phyloP scores from a whole-genome alignment of 2,888 invertebrate species.

The Caenorhabditis japonica region DNA sequence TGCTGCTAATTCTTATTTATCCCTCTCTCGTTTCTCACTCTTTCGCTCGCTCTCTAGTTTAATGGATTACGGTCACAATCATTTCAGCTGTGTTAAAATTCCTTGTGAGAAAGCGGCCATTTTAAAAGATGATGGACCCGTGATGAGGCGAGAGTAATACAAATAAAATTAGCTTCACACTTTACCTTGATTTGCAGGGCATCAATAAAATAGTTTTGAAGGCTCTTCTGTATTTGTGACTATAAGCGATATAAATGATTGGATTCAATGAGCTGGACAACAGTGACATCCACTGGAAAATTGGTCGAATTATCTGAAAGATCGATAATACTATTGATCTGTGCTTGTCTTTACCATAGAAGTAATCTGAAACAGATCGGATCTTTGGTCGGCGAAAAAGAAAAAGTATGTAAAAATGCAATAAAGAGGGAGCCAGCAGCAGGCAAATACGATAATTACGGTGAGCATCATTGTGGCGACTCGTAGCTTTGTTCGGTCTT shows the following conservation, averaged over 20 bases:
- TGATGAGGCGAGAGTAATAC: no score
- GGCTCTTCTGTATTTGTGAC: conserved; percentile 74
- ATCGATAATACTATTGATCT: no score
- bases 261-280: conserved; percentile 75
- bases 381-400: conserved; percentile 68
- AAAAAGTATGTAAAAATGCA: conserved; percentile 74
- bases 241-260: conserved; percentile 75
- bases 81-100: no score
- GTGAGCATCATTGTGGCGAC: conserved; percentile 77
- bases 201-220: conserved; percentile 74
- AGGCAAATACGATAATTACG: conserved; percentile 75
- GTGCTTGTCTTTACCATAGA: conserved; percentile 40
- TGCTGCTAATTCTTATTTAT: no score
- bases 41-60: no score
- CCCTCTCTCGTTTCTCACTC: no score
- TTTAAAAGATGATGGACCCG: no score
- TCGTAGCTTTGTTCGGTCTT: conserved; percentile 75
- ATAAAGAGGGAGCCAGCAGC: conserved; percentile 76
- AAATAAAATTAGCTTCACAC: no score
- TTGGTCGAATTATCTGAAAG: conserved; percentile 69
- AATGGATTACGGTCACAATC: no score
- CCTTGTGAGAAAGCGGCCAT: no score
- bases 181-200: conserved; percentile 58
- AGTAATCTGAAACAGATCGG: conserved; percentile 60
- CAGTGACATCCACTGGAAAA: conserved; percentile 76